Percentiles rank a stretch among this genome's conserved stretches.
Evolutionary conservation across 2,797 vertebrate species (phyloP).

Genomic region (Mus caroli): DNA sequence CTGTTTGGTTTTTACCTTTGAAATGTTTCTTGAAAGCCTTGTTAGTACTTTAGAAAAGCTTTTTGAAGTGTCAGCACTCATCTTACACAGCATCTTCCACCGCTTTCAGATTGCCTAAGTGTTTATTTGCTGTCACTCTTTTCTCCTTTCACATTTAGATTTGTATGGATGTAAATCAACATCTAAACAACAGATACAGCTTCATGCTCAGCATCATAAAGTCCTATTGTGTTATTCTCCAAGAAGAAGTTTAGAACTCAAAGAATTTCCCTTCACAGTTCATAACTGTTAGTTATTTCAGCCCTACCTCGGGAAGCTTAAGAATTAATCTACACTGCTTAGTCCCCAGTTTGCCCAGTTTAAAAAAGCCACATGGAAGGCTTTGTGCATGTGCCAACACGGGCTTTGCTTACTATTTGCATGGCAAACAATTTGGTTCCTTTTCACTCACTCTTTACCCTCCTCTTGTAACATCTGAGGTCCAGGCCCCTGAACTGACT

Average conservation of each 20-base stretch:
- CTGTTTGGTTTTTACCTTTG: slow-evolving; percentile 40
- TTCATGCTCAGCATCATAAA: background rate
- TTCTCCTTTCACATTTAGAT: slow-evolving; percentile 48
- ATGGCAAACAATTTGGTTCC: background rate
- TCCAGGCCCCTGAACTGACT: background rate
- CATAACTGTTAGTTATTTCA: slow-evolving; percentile 41
- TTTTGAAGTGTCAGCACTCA: background rate
- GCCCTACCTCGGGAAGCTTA: background rate
- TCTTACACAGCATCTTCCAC: background rate
- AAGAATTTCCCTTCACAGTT: background rate
- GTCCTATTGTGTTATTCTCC: background rate
- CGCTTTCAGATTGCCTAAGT: background rate
- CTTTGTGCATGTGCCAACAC: background rate
- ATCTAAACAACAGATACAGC: slow-evolving; percentile 7
- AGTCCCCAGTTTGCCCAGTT: background rate
- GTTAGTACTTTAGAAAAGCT: slow-evolving; percentile 26
- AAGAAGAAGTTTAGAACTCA: slow-evolving; percentile 14
- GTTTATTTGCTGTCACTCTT: slow-evolving; percentile 31
- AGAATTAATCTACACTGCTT: background rate
- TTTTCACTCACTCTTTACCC: background rate
- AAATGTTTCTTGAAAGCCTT: background rate
- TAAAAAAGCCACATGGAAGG: background rate
- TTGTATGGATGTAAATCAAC: background rate
- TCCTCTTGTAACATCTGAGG: background rate
- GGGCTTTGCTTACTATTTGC: background rate